Evolutionary conservation across 2,888 invertebrate species (phyloP), one percentile per base, ranked within the genome.

Genomic region (Agrenia bidenticulata): DNA sequence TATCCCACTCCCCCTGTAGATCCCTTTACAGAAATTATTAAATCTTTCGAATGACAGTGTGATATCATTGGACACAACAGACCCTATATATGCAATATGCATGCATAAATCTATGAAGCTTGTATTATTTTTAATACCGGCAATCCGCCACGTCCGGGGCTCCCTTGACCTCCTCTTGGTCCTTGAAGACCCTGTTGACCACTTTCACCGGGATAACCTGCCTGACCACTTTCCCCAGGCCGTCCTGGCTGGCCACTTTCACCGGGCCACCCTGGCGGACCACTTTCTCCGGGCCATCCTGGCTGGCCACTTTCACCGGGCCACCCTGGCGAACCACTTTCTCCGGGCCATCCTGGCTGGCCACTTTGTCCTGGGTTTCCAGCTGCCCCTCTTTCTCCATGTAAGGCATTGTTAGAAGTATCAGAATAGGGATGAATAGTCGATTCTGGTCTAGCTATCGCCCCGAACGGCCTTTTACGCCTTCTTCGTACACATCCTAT

Each of bases 401-500:
- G 19, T n/a, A 11, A 15, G n/a, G 24, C 60, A 26, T 37, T 4
- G 7, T 19, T 37, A 41, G 37, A 57, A 4, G 19, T 21, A 7
- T 24, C 23, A 32, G 17, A 17, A 42, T 2, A 41, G n/a, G n/a
- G 60, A 55, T 24, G 39, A 19, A n/a, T 42, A 39, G 39, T 32
- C 15, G 17, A 17, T 1, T 49, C 56, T 24, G 32, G 45, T 37
- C 61, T 62, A 50, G 9, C 54, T 55, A 21, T 32, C 11, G 27
- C 56, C 23, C 60, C 59, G 1, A 45, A 27, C 39, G 56, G 62
- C 4, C 62, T 59, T 41, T 57, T 17, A 19, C 58, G 62, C n/a
- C 68, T 50, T 41, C 62, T 63, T 57, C 63, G 51, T 1, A 68
- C 19, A 26, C 71, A 71, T n/a, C 71, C 71, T 67, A 19, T n/a